Percentiles rank a stretch among this genome's conserved stretches.
phyloP scores from a whole-genome alignment of 2,888 invertebrate species.

The Polyommatus iphigenia region DNA sequence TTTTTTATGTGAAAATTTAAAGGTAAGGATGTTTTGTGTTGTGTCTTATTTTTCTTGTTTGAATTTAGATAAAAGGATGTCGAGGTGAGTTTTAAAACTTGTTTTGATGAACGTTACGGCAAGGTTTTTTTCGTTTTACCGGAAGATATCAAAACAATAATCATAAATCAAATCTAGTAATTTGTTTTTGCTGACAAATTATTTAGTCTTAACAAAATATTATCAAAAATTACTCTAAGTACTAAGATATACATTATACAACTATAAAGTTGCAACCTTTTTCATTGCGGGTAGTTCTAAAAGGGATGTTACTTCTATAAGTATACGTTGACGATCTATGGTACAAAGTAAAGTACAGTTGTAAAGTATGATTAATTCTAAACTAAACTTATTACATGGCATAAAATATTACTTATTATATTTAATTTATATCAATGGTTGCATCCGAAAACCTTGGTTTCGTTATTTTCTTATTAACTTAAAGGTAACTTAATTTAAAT shows the following conservation, averaged over 20 bases:
- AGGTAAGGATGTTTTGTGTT: neutral
- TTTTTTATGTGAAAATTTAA: slow-evolving; percentile 30
- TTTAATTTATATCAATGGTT: neutral
- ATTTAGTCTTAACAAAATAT: neutral
- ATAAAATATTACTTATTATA: neutral
- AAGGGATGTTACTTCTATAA: neutral
- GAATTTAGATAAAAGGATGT: neutral
- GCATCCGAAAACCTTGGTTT: neutral
- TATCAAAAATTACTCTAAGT: neutral
- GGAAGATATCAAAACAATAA: slow-evolving; percentile 6
- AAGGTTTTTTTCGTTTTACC: slow-evolving; percentile 4
- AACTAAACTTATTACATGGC: neutral
- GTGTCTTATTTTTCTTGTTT: neutral
- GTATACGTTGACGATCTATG: too few relatives aligned
- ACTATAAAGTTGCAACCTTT: neutral
- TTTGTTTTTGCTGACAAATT: neutral
- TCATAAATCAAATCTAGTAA: neutral
- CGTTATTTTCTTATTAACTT: neutral
- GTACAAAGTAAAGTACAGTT: too few relatives aligned
- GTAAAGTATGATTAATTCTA: too few relatives aligned
- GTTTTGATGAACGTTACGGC: neutral
- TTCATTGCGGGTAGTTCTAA: neutral
- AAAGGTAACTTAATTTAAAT: neutral
- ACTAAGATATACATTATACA: too few relatives aligned
- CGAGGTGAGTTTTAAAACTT: neutral